A percentile compares a stretch with the other conserved stretches of the same genome.
These are phyloP conservation scores for Digitonthophagus gazella DNA, from an alignment of 2,888 invertebrate species.

Conservation along the genomic window DNA sequence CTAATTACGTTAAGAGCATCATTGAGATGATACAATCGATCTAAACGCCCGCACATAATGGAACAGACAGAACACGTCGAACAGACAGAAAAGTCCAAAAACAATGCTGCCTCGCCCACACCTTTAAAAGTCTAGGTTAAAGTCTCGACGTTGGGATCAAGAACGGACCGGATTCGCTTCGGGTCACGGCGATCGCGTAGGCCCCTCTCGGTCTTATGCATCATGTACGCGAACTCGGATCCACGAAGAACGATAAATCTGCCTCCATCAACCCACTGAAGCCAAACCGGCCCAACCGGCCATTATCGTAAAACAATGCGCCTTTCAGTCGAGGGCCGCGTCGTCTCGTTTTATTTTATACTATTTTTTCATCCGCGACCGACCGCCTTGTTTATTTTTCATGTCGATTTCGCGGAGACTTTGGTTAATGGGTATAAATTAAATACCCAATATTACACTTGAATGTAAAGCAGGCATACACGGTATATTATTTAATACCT, in stretches of 20 bases:
- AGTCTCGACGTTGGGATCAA: neutral
- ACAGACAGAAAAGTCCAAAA: neutral
- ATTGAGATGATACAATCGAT: neutral
- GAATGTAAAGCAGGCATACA: no score
- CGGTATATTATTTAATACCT: no score
- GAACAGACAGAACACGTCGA: neutral
- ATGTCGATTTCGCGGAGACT: neutral
- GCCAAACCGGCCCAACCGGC: neutral
- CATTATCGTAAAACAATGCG: conserved; percentile 15
- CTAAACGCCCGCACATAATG: neutral
- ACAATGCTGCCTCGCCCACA: neutral
- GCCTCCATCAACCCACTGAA: conserved; percentile 14
- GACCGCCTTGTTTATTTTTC: neutral
- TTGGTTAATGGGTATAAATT: no score
- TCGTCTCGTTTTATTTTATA: neutral
- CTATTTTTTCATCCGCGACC: neutral
- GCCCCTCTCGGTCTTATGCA: neutral
- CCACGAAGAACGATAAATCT: conserved; percentile 10
- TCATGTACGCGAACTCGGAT: neutral
- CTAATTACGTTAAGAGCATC: neutral
- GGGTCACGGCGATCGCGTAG: neutral
- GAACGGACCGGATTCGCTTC: neutral
- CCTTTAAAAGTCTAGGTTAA: neutral
- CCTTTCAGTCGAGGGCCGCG: conserved; percentile 4
- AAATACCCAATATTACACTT: no score